Percentiles rank a stretch among this genome's conserved stretches.
phyloP scores from a whole-genome alignment of 2,797 vertebrate genomes.

The Sibirionetta formosa region DNA sequence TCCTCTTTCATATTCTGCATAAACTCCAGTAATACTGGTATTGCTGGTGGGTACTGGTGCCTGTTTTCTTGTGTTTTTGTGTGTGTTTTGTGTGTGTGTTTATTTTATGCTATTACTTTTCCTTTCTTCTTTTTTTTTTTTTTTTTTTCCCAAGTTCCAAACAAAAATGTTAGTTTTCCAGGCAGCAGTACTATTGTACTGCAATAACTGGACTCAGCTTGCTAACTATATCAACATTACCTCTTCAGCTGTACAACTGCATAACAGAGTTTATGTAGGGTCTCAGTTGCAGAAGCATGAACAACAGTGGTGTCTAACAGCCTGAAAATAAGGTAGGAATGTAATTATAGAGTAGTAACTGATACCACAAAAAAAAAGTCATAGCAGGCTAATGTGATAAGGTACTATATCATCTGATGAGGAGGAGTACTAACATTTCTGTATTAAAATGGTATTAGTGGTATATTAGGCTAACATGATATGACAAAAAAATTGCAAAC shows the following conservation, averaged over 20 bases:
- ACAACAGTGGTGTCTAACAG: neutral
- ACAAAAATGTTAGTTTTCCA: neutral
- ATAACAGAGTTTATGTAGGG: neutral
- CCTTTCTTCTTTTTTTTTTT: neutral
- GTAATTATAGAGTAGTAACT: constrained; percentile 49
- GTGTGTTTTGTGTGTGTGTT: neutral
- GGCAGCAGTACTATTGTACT: neutral
- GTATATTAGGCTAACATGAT: constrained; percentile 71
- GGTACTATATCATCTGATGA: constrained; percentile 21
- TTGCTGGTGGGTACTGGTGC: neutral
- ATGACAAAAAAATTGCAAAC: constrained; percentile 78
- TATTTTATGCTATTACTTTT: neutral
- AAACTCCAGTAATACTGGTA: neutral
- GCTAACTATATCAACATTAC: neutral
- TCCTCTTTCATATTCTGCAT: neutral
- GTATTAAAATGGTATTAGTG: constrained; percentile 70
- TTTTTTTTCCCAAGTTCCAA: neutral
- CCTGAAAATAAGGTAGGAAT: constrained; percentile 53
- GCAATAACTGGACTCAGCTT: neutral
- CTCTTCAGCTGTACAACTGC: neutral
- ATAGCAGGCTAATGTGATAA: constrained; percentile 65
- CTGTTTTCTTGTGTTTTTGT: neutral
- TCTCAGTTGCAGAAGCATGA: constrained; percentile 6
- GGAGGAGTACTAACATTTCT: constrained; percentile 57
- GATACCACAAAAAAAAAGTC: constrained; percentile 49